Percentiles rank a stretch among this genome's conserved stretches.
Evolutionary conservation across 2,113 vertebrate species (phyloP).

Genomic region (Nannobrachium achirus): DNA sequence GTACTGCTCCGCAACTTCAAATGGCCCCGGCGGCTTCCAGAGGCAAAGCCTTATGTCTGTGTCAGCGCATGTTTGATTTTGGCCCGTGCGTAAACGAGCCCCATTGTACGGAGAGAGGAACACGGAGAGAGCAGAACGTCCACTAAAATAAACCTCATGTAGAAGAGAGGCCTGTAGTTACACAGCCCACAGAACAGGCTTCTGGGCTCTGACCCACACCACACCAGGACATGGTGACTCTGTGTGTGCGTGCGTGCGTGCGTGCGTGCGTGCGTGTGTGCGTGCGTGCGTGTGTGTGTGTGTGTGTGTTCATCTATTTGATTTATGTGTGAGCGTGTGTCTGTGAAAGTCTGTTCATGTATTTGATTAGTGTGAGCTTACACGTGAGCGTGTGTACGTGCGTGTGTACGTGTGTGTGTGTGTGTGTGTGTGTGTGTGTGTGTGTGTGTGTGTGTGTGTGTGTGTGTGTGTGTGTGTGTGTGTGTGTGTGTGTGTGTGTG

Average conservation of each 20-base stretch:
- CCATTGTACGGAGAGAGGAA: slow-evolving; percentile 52
- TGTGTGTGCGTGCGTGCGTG: slow-evolving; percentile 18
- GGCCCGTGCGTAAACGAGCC: slow-evolving; percentile 58
- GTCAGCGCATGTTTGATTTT: slow-evolving; percentile 47
- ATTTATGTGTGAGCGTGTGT: slow-evolving; percentile 13
- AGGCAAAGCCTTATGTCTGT: slow-evolving; percentile 29
- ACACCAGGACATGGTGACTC: slow-evolving; percentile 27
- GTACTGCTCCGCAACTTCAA: slow-evolving; percentile 22
- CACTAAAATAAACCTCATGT: slow-evolving; percentile 69
- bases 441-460: not conserved
- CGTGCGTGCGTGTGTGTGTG: slow-evolving; percentile 2
- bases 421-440: not conserved
- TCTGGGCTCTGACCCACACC: slow-evolving; percentile 54
- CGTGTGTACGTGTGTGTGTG: not conserved
- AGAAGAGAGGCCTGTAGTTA: slow-evolving; percentile 69
- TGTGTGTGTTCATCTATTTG: not conserved
- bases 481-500: not conserved
- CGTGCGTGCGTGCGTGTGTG: slow-evolving; percentile 7
- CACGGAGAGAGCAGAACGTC: slow-evolving; percentile 52
- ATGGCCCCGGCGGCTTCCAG: slow-evolving; percentile 21
- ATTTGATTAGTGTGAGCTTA: not conserved
- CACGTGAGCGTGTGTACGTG: not conserved
- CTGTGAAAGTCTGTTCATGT: slow-evolving; percentile 11
- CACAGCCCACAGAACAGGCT: slow-evolving; percentile 56
- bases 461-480: not conserved